These are phyloP conservation scores for Phylloscopus trochilus DNA, from an alignment of 2,113 vertebrate species.

Conservation along the genomic window DNA sequence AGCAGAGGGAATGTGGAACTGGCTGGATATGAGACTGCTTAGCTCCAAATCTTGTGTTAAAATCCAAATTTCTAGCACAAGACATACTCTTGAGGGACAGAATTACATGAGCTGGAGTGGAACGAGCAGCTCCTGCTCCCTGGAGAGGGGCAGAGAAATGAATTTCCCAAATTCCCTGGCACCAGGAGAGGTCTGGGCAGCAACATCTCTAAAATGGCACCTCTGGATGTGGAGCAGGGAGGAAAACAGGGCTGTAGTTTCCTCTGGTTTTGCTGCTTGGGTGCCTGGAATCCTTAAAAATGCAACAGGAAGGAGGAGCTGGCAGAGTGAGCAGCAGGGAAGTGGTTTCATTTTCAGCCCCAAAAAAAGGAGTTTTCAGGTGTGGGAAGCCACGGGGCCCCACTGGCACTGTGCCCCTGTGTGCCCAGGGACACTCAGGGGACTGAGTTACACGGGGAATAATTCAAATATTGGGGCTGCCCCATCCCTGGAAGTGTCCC, in stretches of 20 bases:
- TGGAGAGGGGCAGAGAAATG: background rate
- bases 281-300: background rate
- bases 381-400: background rate
- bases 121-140: background rate
- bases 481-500: background rate
- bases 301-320: slow-evolving; percentile 48
- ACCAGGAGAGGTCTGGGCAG: background rate
- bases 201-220: background rate
- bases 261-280: background rate
- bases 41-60: background rate
- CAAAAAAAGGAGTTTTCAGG: background rate
- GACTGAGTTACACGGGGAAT: fast-evolving
- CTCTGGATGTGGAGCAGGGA: background rate
- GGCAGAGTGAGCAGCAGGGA: background rate
- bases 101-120: fast-evolving
- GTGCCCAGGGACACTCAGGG: background rate
- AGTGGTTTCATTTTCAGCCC: background rate
- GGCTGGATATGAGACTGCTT: background rate
- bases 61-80: background rate
- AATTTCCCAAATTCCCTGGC: background rate
- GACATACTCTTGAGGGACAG: fast-evolving
- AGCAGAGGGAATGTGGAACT: background rate
- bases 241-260: background rate
- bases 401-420: fast-evolving
- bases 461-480: background rate